Evolutionary conservation across 1,140 invertebrate genomes (phyloP).

Genomic region (Dufourea novaeangliae): DNA sequence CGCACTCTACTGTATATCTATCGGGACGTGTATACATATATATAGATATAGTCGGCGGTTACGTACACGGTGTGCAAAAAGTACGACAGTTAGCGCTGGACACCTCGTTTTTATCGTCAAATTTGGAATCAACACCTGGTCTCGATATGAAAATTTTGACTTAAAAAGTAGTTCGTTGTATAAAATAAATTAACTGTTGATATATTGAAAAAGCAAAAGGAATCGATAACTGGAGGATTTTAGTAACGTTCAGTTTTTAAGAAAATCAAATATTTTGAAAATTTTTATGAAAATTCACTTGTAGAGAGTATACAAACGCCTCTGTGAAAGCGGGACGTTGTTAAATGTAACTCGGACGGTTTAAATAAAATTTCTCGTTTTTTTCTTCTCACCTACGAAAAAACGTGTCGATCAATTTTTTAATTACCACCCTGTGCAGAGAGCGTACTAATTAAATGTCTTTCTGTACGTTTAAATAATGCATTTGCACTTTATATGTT

Average conservation of each 20-base stretch:
- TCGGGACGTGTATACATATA: not conserved
- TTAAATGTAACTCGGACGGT: no score
- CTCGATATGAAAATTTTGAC: no score
- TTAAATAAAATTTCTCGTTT: no score
- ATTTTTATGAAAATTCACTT: not conserved
- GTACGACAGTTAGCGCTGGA: not conserved
- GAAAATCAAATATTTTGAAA: not conserved
- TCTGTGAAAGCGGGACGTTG: not conserved
- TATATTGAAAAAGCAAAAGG: no score
- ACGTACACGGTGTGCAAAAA: constrained; percentile 31
- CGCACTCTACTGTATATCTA: constrained; percentile 44
- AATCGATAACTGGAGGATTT: no score
- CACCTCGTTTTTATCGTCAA: not conserved
- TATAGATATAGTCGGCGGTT: not conserved
- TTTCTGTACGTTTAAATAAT: not conserved
- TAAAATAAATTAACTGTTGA: no score
- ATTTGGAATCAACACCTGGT: not conserved
- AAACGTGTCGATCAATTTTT: not conserved
- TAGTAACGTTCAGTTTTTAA: no score
- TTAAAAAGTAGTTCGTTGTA: no score
- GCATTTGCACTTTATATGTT: not conserved
- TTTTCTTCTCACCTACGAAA: no score
- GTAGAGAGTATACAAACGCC: not conserved
- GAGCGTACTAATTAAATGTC: not conserved
- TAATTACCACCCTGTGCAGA: not conserved